Base-by-base conservation (phyloP, 2,888 invertebrate species). In the Drosophila mulleri region DNA sequence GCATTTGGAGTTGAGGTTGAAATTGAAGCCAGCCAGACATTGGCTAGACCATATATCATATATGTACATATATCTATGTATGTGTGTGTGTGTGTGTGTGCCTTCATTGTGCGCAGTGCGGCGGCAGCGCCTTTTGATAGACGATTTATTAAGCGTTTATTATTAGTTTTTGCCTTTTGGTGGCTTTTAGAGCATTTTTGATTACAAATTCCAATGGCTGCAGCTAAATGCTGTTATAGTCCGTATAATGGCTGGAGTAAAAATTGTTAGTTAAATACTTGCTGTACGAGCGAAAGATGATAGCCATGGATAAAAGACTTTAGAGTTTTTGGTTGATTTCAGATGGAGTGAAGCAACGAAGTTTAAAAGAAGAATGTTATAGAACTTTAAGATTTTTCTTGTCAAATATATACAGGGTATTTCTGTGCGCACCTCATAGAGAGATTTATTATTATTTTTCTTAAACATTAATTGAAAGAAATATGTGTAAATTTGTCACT, bases 61-160 rank as follows among this genome's bases (percentile, higher is more conserved):
- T 59, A 65, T 52, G 47, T 54, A 47, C 20, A 1, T 6, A 20
- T 20, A 14, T 20, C 12, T 29, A 5, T 9, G 20, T 41, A 3
- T 41, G 8, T 41, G 2, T 37, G 14, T 37, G 14, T 39, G 16
- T 39, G 20, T 20, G 32, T 26, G 47, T 9, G 18, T 26, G 65
- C 18, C 45, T 20, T 32, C 64, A 72, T 76, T 76, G 78, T 78
- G 78, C 39, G 48, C 67, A 54, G 39, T 53, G 72, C 58, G 57
- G 64, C 63, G 73, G 57, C 56, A 62, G 50, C 59, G 61, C 57
- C 81, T 78, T 88, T 88, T 84, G 86, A 84, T 84, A 68, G 75
- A 88, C 86, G 84, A 84, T 84, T 84, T 84, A 84, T 84, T 88
- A 84, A 84, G 84, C 84, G 84, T 83, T 84, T 88, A 86, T 84